Evolutionary conservation across 2,113 vertebrate species (phyloP).

Genomic region (Nycticorax nycticorax): DNA sequence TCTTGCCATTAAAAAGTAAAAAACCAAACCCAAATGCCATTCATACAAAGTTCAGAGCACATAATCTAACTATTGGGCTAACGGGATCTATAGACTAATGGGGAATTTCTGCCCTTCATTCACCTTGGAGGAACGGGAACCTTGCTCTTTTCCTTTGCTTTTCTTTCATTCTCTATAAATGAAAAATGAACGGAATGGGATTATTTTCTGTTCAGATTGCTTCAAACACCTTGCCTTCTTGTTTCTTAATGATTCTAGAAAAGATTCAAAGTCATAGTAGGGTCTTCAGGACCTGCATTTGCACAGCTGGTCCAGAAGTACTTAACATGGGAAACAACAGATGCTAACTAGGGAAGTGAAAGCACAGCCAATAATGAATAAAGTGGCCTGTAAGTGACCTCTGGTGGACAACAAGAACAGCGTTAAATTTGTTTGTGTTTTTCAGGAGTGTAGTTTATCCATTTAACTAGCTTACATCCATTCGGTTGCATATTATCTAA

Average conservation of each 20-base stretch:
- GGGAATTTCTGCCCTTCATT: neutral
- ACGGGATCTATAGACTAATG: neutral
- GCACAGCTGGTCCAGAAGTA: neutral
- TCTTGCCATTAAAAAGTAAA: neutral
- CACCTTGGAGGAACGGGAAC: neutral
- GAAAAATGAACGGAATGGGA: neutral
- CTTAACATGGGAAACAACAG: neutral
- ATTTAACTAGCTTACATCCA: neutral
- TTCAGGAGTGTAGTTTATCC: neutral
- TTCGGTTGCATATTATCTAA: neutral
- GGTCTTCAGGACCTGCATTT: neutral
- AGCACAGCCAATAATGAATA: neutral
- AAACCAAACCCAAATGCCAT: neutral
- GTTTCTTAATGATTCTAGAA: neutral
- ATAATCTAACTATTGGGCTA: neutral
- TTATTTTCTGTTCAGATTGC: neutral
- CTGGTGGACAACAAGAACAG: constrained; percentile 24
- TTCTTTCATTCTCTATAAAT: neutral
- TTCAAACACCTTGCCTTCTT: neutral
- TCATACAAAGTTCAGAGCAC: neutral
- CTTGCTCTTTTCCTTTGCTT: neutral
- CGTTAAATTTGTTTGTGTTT: neutral
- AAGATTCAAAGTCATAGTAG: neutral
- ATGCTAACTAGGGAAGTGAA: neutral
- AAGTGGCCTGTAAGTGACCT: constrained; percentile 34